Evolutionary conservation across 2,888 invertebrate species (phyloP), one percentile per base, ranked within the genome.

Genomic region (Parnassius orleans): DNA sequence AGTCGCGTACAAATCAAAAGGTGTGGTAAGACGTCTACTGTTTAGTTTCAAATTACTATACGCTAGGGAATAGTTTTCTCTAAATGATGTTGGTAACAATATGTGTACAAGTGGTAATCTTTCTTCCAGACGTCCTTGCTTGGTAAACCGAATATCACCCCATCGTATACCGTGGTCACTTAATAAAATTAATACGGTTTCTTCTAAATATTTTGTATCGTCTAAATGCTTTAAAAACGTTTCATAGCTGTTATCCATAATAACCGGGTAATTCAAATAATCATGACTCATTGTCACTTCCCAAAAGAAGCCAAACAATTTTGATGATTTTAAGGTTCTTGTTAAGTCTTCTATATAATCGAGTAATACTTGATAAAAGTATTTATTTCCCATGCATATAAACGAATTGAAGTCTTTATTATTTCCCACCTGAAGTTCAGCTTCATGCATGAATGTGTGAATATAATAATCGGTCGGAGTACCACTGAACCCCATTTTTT

Each of bases 91-190:
- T 0, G 98, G 98, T 64, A 97, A 81, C 3, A 94, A 81, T 1
- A 96, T 83, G 71, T 95, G 95, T 44, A 97, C 90, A 68, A 97
- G 94, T 0, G 98, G 98, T 61, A 98, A 92, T 53, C 98, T 93
- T 79, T 97, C 98, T 83, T 98, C 98, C 77, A 98, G 92, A 77
- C 95, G 93, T 1, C 97, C 97, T 84, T 98, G 96, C 81, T 95
- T 96, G 0, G 98, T 98, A 69, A 93, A 92, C 10, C 97, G 93
- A 70, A 97, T 97, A 9, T 92, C 93, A 2, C 98, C 98, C 95
- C 96, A 98, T 65, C 98, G 90, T 64, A 97, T 94, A 0, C 98
- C 98, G 76, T 98, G 98, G 78, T 98, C 98, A 80, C 98, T 98
- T 90, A 98, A 91, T 10, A 97, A 80, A 58, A 97, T 89, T 12